A percentile compares a stretch with the other conserved stretches of the same genome.
Evolutionary conservation across 1,140 invertebrate species (phyloP).

Genomic region (Hyposmocoma kahamanoa): DNA sequence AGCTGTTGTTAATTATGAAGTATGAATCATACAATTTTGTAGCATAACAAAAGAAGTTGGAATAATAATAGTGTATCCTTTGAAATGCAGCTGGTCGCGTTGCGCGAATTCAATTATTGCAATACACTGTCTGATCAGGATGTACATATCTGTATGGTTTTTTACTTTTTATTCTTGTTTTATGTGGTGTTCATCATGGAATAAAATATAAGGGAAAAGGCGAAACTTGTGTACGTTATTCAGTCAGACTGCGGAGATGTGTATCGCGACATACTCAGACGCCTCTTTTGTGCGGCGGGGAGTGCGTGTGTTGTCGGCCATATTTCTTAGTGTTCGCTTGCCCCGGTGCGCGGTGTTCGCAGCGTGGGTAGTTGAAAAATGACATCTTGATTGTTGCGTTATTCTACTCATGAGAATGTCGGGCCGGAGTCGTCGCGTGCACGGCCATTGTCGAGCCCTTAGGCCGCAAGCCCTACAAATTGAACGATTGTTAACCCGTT

Average conservation of each 20-base stretch:
- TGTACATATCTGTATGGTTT: too few species aligned
- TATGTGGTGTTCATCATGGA: too few species aligned
- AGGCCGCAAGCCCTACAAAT: slow-evolving; percentile 57
- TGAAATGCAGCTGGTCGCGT: too few species aligned
- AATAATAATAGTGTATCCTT: too few species aligned
- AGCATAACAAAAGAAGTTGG: too few species aligned
- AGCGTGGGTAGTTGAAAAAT: slow-evolving; percentile 72
- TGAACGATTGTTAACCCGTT: slow-evolving; percentile 70
- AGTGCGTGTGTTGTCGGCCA: slow-evolving; percentile 63
- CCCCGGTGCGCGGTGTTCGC: slow-evolving; percentile 29
- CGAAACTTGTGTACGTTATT: slow-evolving; percentile 45
- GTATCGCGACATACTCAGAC: slow-evolving; percentile 54
- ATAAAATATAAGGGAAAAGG: slow-evolving; percentile 25
- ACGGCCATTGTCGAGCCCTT: slow-evolving; percentile 46
- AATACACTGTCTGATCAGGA: too few species aligned
- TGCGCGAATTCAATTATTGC: background rate
- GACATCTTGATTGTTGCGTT: slow-evolving; percentile 72
- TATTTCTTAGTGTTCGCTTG: slow-evolving; percentile 57
- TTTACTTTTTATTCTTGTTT: too few species aligned
- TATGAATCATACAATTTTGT: too few species aligned
- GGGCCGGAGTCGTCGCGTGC: slow-evolving; percentile 50
- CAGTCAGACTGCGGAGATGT: slow-evolving; percentile 48
- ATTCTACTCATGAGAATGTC: slow-evolving; percentile 66
- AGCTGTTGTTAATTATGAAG: too few species aligned
- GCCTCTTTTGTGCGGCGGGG: slow-evolving; percentile 51